Evolutionary conservation across 2,113 vertebrate species (phyloP).

Genomic region (Cyrtonyx montezumae): DNA sequence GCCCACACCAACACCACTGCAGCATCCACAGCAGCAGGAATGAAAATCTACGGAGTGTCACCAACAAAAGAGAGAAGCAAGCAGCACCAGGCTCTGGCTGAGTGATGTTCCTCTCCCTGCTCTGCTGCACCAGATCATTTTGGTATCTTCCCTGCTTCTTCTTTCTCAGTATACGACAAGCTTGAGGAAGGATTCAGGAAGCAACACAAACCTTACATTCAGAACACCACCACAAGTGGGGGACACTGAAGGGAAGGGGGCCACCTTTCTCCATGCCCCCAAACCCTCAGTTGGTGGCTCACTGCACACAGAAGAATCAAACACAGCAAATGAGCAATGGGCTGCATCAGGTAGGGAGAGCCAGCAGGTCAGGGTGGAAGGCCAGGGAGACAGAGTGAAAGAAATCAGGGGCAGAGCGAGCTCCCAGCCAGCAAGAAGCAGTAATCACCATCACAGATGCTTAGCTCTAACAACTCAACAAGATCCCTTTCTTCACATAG

Average conservation of each 20-base stretch:
- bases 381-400: not conserved
- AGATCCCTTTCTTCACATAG: slow-evolving; percentile 26
- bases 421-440: not conserved
- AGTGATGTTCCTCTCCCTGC: not conserved
- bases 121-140: not conserved
- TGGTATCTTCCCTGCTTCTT: not conserved
- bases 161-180: not conserved
- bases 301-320: fast-evolving
- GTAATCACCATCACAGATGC: slow-evolving; percentile 59
- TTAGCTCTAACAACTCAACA: slow-evolving; percentile 39
- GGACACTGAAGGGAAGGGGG: not conserved
- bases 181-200: not conserved
- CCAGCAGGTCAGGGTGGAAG: not conserved
- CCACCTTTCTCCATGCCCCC: not conserved
- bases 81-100: not conserved
- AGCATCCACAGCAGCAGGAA: not conserved
- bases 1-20: not conserved
- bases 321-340: fast-evolving
- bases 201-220: not conserved
- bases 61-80: not conserved
- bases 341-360: not conserved
- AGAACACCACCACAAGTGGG: fast-evolving
- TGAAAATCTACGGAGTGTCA: not conserved
- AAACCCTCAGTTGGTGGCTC: fast-evolving
- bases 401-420: not conserved